Evolutionary conservation across 1,140 invertebrate species (phyloP).

Genomic region (Lithobius niger): DNA sequence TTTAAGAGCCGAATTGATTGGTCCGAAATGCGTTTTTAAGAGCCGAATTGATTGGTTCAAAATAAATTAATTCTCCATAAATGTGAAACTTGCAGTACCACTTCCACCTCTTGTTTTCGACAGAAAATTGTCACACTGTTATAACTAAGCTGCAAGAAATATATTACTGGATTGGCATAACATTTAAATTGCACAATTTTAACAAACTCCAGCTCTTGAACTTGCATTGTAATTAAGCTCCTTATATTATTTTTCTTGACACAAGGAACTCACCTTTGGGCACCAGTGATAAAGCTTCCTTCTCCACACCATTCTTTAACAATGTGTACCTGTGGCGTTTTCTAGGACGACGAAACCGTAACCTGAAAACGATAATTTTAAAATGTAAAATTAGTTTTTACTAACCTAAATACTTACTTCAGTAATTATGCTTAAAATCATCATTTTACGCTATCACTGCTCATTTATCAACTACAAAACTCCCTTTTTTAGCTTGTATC

Average conservation of each 20-base stretch:
- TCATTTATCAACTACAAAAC: neutral
- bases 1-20: too few species aligned
- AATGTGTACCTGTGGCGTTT: conserved; percentile 43
- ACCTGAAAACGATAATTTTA: conserved; percentile 9
- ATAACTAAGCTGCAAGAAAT: neutral
- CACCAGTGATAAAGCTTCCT: conserved; percentile 27
- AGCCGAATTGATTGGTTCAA: too few species aligned
- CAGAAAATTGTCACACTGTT: neutral
- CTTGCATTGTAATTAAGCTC: too few species aligned
- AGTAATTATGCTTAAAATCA: neutral
- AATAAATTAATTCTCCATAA: too few species aligned
- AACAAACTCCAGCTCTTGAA: too few species aligned
- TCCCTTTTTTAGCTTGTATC: conserved; percentile 22
- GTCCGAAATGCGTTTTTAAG: too few species aligned
- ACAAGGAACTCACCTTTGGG: conserved; percentile 21
- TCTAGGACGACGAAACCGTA: conserved; percentile 19
- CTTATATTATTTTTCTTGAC: neutral
- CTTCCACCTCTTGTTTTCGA: too few species aligned
- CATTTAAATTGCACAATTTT: too few species aligned
- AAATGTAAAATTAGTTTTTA: neutral
- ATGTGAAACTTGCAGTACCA: too few species aligned
- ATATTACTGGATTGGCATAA: too few species aligned
- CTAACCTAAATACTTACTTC: neutral
- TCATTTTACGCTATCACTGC: too few species aligned
- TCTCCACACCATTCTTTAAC: conserved; percentile 41